These are phyloP conservation scores for Drosophila mojavensis DNA, from an alignment of 1,140 invertebrate genomes.

Conservation along the genomic window DNA sequence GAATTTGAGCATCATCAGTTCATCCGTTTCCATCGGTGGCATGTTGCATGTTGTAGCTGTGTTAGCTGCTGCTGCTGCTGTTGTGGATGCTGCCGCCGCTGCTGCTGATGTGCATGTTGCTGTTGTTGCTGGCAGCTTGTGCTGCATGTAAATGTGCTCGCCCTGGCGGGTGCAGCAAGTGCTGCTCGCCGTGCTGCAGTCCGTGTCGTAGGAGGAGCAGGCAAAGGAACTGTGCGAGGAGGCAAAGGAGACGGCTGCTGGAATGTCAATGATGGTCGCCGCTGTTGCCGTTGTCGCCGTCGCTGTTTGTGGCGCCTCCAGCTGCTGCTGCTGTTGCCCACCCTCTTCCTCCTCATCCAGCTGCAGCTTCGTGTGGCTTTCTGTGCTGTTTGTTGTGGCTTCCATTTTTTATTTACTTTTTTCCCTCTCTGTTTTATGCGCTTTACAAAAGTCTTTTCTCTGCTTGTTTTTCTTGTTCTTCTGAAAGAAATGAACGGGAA, in stretches of 20 bases:
- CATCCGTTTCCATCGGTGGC: slow-evolving; percentile 35
- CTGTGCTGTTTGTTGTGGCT: slow-evolving; percentile 46
- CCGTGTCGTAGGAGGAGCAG: slow-evolving; percentile 74
- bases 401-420: slow-evolving; percentile 19
- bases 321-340: not conserved
- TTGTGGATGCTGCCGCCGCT: slow-evolving; percentile 11
- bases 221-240: slow-evolving; percentile 13
- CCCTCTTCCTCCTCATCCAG: slow-evolving; percentile 41
- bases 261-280: slow-evolving; percentile 81
- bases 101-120: not conserved
- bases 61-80: slow-evolving; percentile 25
- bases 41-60: slow-evolving; percentile 30
- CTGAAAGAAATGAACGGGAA: slow-evolving; percentile 21
- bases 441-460: slow-evolving; percentile 49
- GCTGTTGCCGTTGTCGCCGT: slow-evolving; percentile 16
- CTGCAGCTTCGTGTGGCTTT: slow-evolving; percentile 59
- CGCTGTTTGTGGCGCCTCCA: slow-evolving; percentile 14
- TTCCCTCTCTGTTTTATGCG: slow-evolving; percentile 25
- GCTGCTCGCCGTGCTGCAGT: slow-evolving; percentile 80
- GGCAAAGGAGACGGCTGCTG: slow-evolving; percentile 39
- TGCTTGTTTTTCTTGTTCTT: slow-evolving; percentile 2
- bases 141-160: slow-evolving; percentile 80
- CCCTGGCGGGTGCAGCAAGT: slow-evolving; percentile 80
- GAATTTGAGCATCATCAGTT: slow-evolving; percentile 64
- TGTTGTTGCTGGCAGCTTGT: slow-evolving; percentile 29